phyloP scores from a whole-genome alignment of 2,888 invertebrate genomes.

The Laothoe populi region DNA sequence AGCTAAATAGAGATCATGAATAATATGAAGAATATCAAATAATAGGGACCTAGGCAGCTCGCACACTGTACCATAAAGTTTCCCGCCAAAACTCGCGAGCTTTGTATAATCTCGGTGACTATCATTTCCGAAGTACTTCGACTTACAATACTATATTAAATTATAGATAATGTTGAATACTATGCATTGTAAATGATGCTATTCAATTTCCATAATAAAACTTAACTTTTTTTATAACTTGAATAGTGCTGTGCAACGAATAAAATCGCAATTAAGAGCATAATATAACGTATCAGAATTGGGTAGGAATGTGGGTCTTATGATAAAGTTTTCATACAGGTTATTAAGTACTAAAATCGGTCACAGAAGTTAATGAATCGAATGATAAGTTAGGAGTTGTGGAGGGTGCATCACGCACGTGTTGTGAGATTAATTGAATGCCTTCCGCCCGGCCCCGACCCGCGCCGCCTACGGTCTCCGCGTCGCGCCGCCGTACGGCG shows the following conservation, averaged over 20 bases:
- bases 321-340: neutral
- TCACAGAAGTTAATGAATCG: slow-evolving; percentile 61
- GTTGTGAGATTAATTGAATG: slow-evolving; percentile 78
- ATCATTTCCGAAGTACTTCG: too few species aligned
- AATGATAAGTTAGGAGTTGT: slow-evolving; percentile 58
- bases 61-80: neutral
- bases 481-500: slow-evolving; percentile 34
- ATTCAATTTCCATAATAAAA: too few species aligned
- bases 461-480: slow-evolving; percentile 27
- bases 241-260: too few species aligned
- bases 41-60: too few species aligned
- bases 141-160: too few species aligned
- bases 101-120: neutral
- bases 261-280: too few species aligned
- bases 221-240: too few species aligned
- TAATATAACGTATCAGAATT: too few species aligned
- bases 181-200: too few species aligned
- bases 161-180: too few species aligned
- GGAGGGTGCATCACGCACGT: slow-evolving; percentile 77
- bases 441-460: slow-evolving; percentile 48
- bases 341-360: slow-evolving; percentile 8
- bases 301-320: neutral
- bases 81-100: slow-evolving; percentile 17
- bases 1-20: too few species aligned
- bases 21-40: too few species aligned